Conservation (phyloP, 2,797 vertebrate genomes). For the Oreortyx pictus region DNA sequence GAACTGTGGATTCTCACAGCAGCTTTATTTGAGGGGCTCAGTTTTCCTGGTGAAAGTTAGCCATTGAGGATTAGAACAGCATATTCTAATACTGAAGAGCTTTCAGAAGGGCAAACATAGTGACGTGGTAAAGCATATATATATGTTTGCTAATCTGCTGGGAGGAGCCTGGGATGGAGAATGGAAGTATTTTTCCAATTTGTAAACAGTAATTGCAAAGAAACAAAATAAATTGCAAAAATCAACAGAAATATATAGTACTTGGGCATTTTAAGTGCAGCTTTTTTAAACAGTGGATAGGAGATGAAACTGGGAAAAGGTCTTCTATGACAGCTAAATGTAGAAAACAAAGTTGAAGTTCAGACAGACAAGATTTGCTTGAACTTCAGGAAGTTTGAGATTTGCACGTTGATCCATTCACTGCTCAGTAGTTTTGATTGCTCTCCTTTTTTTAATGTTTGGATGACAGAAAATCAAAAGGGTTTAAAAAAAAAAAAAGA, state of each 20-base stretch:
- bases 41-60: not conserved
- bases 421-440: not conserved
- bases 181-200: not conserved
- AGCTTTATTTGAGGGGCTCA: not conserved
- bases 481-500: not conserved
- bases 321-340: not conserved
- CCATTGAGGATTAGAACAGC: not conserved
- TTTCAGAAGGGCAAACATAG: not conserved
- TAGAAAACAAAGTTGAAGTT: slow-evolving; percentile 10
- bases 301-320: not conserved
- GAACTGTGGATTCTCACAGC: not conserved
- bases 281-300: not conserved
- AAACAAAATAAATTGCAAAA: not conserved
- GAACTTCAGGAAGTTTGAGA: not conserved
- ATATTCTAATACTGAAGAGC: not conserved
- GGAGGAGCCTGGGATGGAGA: not conserved
- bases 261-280: not conserved
- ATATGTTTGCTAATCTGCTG: not conserved
- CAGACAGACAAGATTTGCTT: not conserved
- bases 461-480: not conserved
- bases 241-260: not conserved
- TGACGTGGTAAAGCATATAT: not conserved
- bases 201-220: not conserved
- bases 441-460: not conserved
- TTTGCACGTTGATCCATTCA: not conserved